These are phyloP conservation scores for Punctoribates punctum DNA, from an alignment of 2,888 invertebrate species.

Conservation along the genomic window DNA sequence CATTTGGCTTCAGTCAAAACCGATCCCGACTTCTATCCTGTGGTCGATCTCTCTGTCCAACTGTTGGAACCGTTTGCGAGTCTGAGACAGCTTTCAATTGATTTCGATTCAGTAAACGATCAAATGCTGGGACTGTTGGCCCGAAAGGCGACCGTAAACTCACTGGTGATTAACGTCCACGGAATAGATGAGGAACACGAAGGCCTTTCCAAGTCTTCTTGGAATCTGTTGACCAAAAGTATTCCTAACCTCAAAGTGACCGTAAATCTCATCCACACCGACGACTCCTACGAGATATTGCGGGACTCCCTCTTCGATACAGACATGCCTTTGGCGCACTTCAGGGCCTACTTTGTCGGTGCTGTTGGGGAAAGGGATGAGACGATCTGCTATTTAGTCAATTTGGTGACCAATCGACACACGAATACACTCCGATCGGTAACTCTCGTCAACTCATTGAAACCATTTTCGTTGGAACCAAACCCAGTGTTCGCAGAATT, in stretches of 20 bases:
- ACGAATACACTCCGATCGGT: conserved; percentile 49
- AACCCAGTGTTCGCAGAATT: conserved; percentile 47
- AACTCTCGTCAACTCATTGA: conserved; percentile 33
- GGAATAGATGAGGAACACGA: conserved; percentile 63
- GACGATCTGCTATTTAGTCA: conserved; percentile 55
- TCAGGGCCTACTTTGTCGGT: conserved; percentile 70
- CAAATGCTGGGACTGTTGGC: conserved; percentile 51
- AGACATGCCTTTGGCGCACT: conserved; percentile 68
- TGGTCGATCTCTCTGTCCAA: conserved; percentile 59
- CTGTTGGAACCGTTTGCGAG: conserved; percentile 62
- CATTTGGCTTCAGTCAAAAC: conserved; percentile 70
- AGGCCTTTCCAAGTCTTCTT: conserved; percentile 63
- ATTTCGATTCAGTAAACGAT: conserved; percentile 53
- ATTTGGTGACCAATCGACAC: conserved; percentile 59
- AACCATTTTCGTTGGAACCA: background rate
- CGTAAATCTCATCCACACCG: conserved; percentile 65
- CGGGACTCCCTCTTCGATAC: conserved; percentile 63
- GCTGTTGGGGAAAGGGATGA: conserved; percentile 57
- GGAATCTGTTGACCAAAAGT: conserved; percentile 60
- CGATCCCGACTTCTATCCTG: conserved; percentile 65
- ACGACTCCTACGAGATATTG: conserved; percentile 63
- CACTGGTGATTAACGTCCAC: conserved; percentile 67
- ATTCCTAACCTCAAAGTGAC: conserved; percentile 62
- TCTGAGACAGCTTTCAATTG: conserved; percentile 61
- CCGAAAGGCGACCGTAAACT: conserved; percentile 49